These are phyloP conservation scores for Myiotriccus ornatus DNA, from an alignment of 2,797 vertebrate genomes.

Conservation along the genomic window DNA sequence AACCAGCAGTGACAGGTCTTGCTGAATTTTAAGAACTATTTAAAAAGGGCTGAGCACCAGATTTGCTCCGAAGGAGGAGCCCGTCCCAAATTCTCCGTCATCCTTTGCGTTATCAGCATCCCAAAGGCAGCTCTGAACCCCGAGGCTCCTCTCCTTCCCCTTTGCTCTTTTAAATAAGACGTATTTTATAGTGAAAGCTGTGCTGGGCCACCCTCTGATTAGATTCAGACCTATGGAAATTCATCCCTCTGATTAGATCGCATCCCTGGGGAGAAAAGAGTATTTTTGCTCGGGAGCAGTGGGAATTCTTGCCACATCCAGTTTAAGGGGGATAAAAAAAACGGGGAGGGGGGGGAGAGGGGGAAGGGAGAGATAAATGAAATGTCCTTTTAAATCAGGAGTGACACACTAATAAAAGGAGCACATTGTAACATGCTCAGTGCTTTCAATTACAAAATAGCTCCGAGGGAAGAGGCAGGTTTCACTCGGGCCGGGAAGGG, in stretches of 20 bases:
- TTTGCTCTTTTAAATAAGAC: conserved; percentile 8
- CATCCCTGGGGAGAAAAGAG: conserved; percentile 51
- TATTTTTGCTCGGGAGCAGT: neutral
- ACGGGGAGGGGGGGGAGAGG: neutral
- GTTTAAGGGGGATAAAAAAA: neutral
- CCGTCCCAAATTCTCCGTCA: neutral
- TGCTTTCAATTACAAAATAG: neutral
- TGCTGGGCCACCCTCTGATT: conserved; percentile 12
- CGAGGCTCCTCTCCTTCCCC: neutral
- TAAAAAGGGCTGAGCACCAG: neutral
- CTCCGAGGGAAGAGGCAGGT: neutral
- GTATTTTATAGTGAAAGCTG: neutral
- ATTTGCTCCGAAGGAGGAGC: neutral
- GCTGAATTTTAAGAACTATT: neutral
- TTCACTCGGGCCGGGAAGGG: accelerated
- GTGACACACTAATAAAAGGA: neutral
- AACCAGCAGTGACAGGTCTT: neutral
- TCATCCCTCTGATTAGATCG: conserved; percentile 62
- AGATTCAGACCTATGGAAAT: conserved; percentile 67
- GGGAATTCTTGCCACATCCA: neutral
- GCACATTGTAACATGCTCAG: neutral
- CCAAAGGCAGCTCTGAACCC: neutral
- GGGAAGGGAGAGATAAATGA: conserved; percentile 29
- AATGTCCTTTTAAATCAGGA: conserved; percentile 60
- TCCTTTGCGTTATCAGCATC: accelerated